Percentiles rank a stretch among this genome's conserved stretches.
Evolutionary conservation across 2,888 invertebrate genomes (phyloP).

Genomic region (Callinectes sapidus): DNA sequence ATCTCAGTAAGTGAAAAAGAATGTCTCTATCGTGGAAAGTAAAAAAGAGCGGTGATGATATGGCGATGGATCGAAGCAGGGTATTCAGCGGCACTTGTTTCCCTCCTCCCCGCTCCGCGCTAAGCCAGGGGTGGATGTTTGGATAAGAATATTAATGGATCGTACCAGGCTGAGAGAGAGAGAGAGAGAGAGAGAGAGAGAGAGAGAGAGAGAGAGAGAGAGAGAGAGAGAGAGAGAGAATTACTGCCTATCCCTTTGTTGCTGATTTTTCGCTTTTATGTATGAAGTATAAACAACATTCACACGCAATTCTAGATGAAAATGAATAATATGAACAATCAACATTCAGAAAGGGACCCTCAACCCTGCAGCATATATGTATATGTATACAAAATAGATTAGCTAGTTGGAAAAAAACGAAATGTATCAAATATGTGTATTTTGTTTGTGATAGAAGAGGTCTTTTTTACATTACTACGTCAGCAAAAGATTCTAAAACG

Average conservation of each 20-base stretch:
- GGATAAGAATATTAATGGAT: constrained; percentile 37
- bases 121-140: constrained; percentile 27
- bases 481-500: not conserved
- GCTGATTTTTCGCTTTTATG: not conserved
- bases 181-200: not conserved
- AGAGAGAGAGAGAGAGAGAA: not conserved
- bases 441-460: not conserved
- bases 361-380: not conserved
- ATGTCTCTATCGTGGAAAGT: not conserved
- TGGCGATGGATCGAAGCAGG: constrained; percentile 1
- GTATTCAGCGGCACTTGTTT: constrained; percentile 2
- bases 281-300: not conserved
- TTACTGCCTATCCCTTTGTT: not conserved
- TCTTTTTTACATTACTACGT: not conserved
- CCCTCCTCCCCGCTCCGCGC: not conserved
- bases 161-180: not conserved
- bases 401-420: not conserved
- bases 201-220: not conserved
- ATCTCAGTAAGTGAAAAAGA: not conserved
- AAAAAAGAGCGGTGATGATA: not conserved
- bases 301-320: not conserved
- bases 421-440: not conserved
- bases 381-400: not conserved
- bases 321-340: not conserved
- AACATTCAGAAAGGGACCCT: not conserved